phyloP scores from a whole-genome alignment of 1,140 invertebrate species.

The Lepidostoma basale region DNA sequence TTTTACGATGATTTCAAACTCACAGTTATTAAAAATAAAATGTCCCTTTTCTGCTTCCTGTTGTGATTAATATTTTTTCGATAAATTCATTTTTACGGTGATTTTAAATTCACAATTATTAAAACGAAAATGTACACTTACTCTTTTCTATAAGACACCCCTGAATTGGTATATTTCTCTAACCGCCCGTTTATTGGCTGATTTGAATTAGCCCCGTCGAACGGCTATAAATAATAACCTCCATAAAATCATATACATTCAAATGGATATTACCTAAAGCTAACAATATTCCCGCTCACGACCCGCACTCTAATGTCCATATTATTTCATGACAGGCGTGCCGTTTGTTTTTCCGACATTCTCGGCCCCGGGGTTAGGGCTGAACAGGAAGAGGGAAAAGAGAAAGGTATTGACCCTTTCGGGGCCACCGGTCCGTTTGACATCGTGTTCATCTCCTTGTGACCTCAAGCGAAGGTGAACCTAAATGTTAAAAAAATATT shows the following conservation, averaged over 20 bases:
- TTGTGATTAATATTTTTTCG: too few species aligned
- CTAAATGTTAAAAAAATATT: too few species aligned
- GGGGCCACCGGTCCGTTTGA: too few species aligned
- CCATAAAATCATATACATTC: neutral
- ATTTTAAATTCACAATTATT: neutral
- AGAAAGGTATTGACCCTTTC: neutral
- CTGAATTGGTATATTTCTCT: neutral
- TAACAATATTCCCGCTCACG: conserved; percentile 17
- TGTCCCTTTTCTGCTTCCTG: too few species aligned
- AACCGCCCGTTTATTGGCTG: neutral
- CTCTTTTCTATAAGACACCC: neutral
- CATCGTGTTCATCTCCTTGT: too few species aligned
- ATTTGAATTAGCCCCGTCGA: neutral
- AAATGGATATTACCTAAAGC: conserved; percentile 25
- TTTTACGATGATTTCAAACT: too few species aligned
- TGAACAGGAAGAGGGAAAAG: neutral
- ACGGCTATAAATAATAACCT: neutral
- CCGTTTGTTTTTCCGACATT: conserved; percentile 29
- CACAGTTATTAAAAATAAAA: too few species aligned
- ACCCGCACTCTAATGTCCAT: conserved; percentile 13
- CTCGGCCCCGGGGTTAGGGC: neutral
- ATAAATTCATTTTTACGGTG: neutral
- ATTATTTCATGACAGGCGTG: conserved; percentile 32
- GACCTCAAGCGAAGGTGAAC: too few species aligned
- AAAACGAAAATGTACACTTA: neutral